Percentiles rank a stretch among this genome's conserved stretches.
phyloP scores from a whole-genome alignment of 2,888 invertebrate species.

The Ectemnius lituratus region DNA sequence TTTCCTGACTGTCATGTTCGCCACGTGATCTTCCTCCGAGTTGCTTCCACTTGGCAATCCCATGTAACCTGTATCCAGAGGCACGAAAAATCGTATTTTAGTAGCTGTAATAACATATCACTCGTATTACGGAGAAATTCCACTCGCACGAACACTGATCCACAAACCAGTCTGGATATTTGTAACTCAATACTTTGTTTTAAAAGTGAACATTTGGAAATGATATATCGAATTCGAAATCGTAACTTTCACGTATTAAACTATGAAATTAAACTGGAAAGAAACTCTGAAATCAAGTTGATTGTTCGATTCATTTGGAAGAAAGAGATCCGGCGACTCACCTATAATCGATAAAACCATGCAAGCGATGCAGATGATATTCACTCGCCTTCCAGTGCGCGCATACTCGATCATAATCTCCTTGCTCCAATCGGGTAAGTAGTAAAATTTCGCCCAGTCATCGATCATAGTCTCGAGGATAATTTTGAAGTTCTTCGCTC shows the following conservation, averaged over 20 bases:
- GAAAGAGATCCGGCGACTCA: not conserved
- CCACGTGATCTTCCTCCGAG: not conserved
- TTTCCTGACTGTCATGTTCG: constrained; percentile 22
- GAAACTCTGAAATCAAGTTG: too few relatives aligned
- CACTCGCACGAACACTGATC: too few relatives aligned
- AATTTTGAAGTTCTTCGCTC: constrained; percentile 10
- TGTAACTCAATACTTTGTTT: too few relatives aligned
- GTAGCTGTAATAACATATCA: not conserved
- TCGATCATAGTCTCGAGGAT: constrained; percentile 15
- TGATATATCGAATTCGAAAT: too few relatives aligned
- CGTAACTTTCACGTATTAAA: too few relatives aligned
- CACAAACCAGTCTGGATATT: too few relatives aligned
- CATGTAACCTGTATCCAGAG: constrained; percentile 12
- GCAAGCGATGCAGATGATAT: constrained; percentile 12
- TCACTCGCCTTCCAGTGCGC: constrained; percentile 14
- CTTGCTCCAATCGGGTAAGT: constrained; percentile 15
- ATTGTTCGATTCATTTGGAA: too few relatives aligned
- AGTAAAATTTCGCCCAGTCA: constrained; percentile 21
- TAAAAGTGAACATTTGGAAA: too few relatives aligned
- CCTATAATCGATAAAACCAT: constrained; percentile 8
- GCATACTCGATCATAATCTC: constrained; percentile 19
- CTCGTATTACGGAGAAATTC: too few relatives aligned
- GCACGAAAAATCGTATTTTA: not conserved
- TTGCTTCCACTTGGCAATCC: constrained; percentile 2
- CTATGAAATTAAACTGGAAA: too few relatives aligned